Conservation (phyloP, 2,888 invertebrate genomes). For the Carabus problematicus region DNA sequence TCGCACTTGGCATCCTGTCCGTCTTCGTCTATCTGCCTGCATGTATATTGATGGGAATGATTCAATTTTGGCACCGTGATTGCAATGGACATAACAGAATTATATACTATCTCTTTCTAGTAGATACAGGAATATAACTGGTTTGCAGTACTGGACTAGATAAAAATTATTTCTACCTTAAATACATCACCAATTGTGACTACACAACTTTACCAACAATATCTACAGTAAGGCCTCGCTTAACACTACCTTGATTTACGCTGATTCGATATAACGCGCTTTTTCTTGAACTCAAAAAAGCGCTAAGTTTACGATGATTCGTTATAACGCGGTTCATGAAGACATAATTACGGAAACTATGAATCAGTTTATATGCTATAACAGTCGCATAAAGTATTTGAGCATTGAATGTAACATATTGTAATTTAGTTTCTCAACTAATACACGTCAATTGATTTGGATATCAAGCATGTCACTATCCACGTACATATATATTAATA, state of each 20-base stretch:
- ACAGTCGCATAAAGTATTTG: not conserved
- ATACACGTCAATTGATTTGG: not conserved
- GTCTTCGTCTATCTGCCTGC: constrained; percentile 11
- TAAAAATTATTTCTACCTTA: too few relatives aligned
- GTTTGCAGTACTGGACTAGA: not conserved
- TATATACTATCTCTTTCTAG: constrained; percentile 1
- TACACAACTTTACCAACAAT: constrained; percentile 2
- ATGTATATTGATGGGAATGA: not conserved
- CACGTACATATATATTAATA: not conserved
- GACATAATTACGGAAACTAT: too few relatives aligned
- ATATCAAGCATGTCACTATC: not conserved
- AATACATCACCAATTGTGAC: too few relatives aligned
- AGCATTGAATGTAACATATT: not conserved
- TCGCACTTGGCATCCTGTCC: not conserved
- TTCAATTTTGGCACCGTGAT: constrained; percentile 21
- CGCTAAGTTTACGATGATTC: too few relatives aligned
- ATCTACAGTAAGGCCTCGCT: too few relatives aligned
- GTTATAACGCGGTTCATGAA: too few relatives aligned
- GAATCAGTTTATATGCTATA: not conserved
- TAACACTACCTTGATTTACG: too few relatives aligned
- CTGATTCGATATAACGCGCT: too few relatives aligned
- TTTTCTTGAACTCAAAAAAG: too few relatives aligned
- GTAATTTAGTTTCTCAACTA: not conserved
- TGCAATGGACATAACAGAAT: constrained; percentile 19
- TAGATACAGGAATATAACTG: not conserved